Percentiles rank a stretch among this genome's conserved stretches.
phyloP scores from a whole-genome alignment of 2,888 invertebrate species.

The Desoria tigrina region DNA sequence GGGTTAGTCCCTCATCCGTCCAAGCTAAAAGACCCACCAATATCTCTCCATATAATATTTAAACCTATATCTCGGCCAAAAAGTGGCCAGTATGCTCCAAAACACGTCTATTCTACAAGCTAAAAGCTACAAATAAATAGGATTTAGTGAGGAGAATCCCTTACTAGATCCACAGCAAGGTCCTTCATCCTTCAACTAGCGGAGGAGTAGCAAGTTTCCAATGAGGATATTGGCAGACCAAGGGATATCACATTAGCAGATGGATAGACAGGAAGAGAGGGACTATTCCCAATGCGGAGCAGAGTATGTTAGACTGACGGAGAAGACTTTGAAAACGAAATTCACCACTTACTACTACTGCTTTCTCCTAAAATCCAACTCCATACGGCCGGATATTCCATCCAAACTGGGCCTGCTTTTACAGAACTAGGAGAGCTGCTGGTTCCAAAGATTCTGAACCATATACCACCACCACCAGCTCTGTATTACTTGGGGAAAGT shows the following conservation, averaged over 20 bases:
- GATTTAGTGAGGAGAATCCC: no score
- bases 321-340: slow-evolving; percentile 13
- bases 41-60: no score
- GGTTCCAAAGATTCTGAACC: neutral
- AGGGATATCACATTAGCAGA: slow-evolving; percentile 7
- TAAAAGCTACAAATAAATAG: no score
- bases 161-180: no score
- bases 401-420: neutral
- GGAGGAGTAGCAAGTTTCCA: no score
- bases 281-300: neutral
- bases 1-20: no score
- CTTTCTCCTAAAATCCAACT: slow-evolving; percentile 5
- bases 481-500: neutral
- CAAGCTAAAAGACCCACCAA: no score
- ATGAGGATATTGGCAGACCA: no score
- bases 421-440: neutral
- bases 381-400: slow-evolving; percentile 13
- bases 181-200: no score
- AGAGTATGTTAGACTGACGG: slow-evolving; percentile 1
- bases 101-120: no score
- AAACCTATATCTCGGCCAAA: no score
- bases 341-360: slow-evolving; percentile 13
- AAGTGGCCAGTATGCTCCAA: no score
- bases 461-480: slow-evolving; percentile 3
- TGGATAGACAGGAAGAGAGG: neutral